These are phyloP conservation scores for Ochropacha duplaris DNA, from an alignment of 2,888 invertebrate genomes.

Conservation along the genomic window DNA sequence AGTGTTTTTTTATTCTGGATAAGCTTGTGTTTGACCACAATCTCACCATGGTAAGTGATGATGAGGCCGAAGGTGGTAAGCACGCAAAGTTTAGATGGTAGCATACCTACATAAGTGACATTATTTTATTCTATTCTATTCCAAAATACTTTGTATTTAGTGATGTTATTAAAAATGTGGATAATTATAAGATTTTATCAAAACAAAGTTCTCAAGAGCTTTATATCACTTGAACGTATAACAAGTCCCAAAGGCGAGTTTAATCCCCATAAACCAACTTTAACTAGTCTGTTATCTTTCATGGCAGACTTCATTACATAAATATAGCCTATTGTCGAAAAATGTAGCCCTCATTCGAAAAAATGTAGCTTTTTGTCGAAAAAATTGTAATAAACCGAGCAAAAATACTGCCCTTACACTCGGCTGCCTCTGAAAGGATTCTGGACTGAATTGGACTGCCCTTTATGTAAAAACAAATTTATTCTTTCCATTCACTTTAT, in stretches of 20 bases:
- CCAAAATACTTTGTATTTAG: too few species aligned
- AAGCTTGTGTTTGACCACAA: too few species aligned
- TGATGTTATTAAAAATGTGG: too few species aligned
- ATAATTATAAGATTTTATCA: too few species aligned
- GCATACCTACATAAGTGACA: too few species aligned
- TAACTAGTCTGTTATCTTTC: slow-evolving; percentile 1
- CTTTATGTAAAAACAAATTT: slow-evolving; percentile 2
- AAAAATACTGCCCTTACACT: slow-evolving; percentile 3
- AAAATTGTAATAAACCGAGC: slow-evolving; percentile 5
- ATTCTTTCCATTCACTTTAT: neutral
- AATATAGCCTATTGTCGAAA: neutral
- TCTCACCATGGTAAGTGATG: too few species aligned
- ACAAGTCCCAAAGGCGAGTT: neutral
- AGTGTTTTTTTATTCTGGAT: too few species aligned
- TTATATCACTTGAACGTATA: neutral
- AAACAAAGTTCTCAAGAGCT: too few species aligned
- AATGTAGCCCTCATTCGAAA: neutral
- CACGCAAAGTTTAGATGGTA: too few species aligned
- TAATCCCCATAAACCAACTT: neutral
- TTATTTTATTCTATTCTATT: too few species aligned
- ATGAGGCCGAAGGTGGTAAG: too few species aligned
- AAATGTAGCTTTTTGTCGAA: slow-evolving; percentile 3
- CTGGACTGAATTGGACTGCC: slow-evolving; percentile 1
- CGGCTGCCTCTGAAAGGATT: slow-evolving; percentile 10
- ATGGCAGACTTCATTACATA: neutral